Conservation (phyloP, 1,140 invertebrate genomes). For the Eulimnadia texana region DNA sequence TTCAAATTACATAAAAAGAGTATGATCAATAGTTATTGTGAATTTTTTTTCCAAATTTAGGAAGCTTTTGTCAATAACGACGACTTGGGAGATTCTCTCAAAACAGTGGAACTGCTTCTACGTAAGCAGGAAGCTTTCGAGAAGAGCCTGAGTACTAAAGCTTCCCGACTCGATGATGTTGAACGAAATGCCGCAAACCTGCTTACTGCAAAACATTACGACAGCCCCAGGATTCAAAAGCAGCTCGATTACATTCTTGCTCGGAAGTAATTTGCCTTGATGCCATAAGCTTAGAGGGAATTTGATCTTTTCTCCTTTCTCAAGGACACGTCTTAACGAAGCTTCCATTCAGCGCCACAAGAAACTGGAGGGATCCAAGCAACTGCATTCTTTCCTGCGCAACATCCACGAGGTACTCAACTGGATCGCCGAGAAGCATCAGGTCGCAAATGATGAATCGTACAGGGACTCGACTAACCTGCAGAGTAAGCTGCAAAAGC, state of each 20-base stretch:
- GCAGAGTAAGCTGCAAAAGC: constrained; percentile 93
- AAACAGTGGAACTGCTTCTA: constrained; percentile 66
- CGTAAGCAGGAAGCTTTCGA: constrained; percentile 82
- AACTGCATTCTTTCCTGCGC: constrained; percentile 69
- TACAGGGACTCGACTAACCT: constrained; percentile 86
- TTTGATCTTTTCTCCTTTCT: constrained; percentile 15
- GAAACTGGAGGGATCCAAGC: constrained; percentile 57
- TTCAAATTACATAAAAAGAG: too few relatives aligned
- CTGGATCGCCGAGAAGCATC: constrained; percentile 86
- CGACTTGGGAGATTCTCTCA: constrained; percentile 57
- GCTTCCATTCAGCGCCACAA: constrained; percentile 43
- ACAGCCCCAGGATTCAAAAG: constrained; percentile 42
- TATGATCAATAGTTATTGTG: too few relatives aligned
- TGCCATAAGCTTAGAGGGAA: too few relatives aligned
- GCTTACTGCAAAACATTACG: constrained; percentile 45
- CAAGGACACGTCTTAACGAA: constrained; percentile 46
- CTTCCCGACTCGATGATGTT: constrained; percentile 60
- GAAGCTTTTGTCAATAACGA: constrained; percentile 89
- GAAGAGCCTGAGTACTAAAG: constrained; percentile 65
- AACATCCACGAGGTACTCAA: constrained; percentile 73
- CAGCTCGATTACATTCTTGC: constrained; percentile 44
- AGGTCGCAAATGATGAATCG: constrained; percentile 79
- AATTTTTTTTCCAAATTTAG: too few relatives aligned
- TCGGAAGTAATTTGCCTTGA: constrained; percentile 31
- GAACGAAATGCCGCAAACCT: constrained; percentile 50